Conservation (phyloP, 2,797 vertebrate genomes). For the Trachurus trachurus region DNA sequence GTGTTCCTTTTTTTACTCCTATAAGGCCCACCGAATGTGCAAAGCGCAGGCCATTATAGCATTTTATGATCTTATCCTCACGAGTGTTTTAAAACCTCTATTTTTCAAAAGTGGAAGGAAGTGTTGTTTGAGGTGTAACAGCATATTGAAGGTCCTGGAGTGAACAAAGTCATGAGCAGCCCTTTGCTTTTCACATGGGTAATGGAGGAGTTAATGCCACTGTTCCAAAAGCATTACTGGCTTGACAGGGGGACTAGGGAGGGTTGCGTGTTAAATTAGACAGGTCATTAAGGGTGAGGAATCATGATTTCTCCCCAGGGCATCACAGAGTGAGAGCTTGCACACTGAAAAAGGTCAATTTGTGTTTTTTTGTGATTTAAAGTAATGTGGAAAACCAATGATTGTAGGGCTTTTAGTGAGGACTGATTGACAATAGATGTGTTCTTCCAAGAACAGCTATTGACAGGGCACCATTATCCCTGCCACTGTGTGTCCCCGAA, state of each 20-base stretch:
- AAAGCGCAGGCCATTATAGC: too few relatives aligned
- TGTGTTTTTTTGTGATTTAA: slow-evolving; percentile 35
- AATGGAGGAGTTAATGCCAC: slow-evolving; percentile 15
- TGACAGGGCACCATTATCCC: slow-evolving; percentile 4
- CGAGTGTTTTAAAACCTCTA: slow-evolving; percentile 13
- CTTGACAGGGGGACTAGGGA: slow-evolving; percentile 24
- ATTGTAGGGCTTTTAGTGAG: slow-evolving; percentile 46
- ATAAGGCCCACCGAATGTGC: too few relatives aligned
- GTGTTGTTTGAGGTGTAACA: background rate
- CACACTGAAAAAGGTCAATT: slow-evolving; percentile 32
- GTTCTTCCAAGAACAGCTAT: slow-evolving; percentile 37
- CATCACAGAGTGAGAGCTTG: slow-evolving; percentile 17
- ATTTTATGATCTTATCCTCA: slow-evolving; percentile 44
- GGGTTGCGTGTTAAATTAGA: slow-evolving; percentile 35
- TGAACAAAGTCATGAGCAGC: slow-evolving; percentile 3
- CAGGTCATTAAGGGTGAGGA: slow-evolving; percentile 32
- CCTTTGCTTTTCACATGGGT: slow-evolving; percentile 5
- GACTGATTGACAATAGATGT: background rate
- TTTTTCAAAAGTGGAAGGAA: slow-evolving; percentile 1
- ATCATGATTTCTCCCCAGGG: slow-evolving; percentile 37
- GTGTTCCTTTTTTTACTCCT: too few relatives aligned
- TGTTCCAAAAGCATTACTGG: slow-evolving; percentile 38
- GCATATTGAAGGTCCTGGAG: slow-evolving; percentile 2
- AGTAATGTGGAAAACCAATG: slow-evolving; percentile 62
- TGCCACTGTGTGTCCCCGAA: background rate